Conservation (phyloP, 2,797 vertebrate genomes). For the Simalia tracyae region DNA sequence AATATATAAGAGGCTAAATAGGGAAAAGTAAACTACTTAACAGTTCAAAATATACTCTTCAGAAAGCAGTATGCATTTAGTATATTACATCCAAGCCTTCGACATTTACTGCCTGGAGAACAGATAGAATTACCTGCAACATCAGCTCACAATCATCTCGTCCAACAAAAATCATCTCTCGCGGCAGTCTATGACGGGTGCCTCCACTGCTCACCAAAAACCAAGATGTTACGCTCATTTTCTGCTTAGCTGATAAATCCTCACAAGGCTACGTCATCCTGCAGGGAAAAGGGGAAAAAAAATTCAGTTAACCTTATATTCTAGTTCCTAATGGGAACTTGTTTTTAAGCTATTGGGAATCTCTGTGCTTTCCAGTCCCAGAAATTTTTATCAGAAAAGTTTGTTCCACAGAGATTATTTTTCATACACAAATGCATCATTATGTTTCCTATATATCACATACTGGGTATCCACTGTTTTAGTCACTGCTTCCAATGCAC, state of each 20-base stretch:
- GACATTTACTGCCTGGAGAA: slow-evolving; percentile 40
- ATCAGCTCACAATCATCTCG: slow-evolving; percentile 98
- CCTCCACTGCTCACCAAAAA: slow-evolving; percentile 98
- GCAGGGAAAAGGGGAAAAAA: slow-evolving; percentile 52
- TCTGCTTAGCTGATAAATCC: slow-evolving; percentile 77
- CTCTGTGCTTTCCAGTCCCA: slow-evolving; percentile 52
- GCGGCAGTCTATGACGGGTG: slow-evolving; percentile 93
- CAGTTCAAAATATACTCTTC: slow-evolving; percentile 24
- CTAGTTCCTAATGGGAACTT: slow-evolving; percentile 53
- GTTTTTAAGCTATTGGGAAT: background rate
- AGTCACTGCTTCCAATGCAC: background rate
- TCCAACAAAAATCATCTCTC: slow-evolving; percentile 99
- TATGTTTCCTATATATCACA: background rate
- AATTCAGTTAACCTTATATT: slow-evolving; percentile 58
- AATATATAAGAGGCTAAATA: slow-evolving; percentile 17
- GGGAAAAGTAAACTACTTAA: background rate
- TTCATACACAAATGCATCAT: background rate
- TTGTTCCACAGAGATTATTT: slow-evolving; percentile 4
- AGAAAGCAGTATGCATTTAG: slow-evolving; percentile 32
- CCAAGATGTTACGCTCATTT: slow-evolving; percentile 97
- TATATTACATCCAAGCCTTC: slow-evolving; percentile 1
- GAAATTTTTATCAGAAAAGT: slow-evolving; percentile 64
- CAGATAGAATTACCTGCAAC: slow-evolving; percentile 86
- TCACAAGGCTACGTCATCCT: slow-evolving; percentile 81
- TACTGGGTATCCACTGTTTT: background rate